Evolutionary conservation across 2,888 invertebrate species (phyloP).

Genomic region (Agonopterix subpropinquella): DNA sequence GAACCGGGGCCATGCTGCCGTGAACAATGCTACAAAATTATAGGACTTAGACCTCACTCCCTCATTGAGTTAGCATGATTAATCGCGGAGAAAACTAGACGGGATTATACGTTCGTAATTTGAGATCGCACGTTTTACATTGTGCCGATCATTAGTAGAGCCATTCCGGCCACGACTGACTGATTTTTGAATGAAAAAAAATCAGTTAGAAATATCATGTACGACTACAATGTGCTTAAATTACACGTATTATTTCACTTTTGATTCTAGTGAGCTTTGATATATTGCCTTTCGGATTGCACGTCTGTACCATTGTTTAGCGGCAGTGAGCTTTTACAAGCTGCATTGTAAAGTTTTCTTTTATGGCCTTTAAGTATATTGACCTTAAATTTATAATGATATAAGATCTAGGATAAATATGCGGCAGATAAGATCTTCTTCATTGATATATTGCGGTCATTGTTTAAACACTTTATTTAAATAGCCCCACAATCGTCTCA

Average conservation of each 20-base stretch:
- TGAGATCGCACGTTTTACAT: constrained; percentile 54
- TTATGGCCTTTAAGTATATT: constrained; percentile 4
- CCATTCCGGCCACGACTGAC: constrained; percentile 45
- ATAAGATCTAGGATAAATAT: no score
- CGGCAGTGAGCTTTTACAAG: constrained; percentile 20
- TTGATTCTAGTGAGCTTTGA: constrained; percentile 34
- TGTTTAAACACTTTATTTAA: constrained; percentile 31
- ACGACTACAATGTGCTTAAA: constrained; percentile 39
- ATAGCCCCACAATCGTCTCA: constrained; percentile 31
- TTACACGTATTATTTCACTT: constrained; percentile 42
- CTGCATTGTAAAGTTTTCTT: constrained; percentile 8
- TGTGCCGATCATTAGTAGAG: constrained; percentile 44
- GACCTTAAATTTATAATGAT: no score
- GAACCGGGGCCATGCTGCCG: constrained; percentile 38
- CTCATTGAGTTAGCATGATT: constrained; percentile 66
- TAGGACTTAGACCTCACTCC: constrained; percentile 57
- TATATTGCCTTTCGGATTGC: constrained; percentile 35
- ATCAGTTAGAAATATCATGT: constrained; percentile 33
- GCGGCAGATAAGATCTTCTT: no score
- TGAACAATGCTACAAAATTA: constrained; percentile 64
- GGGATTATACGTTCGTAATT: constrained; percentile 50
- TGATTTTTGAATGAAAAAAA: constrained; percentile 34
- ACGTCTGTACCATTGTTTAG: constrained; percentile 36
- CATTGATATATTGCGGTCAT: constrained; percentile 15
- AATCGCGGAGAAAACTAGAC: constrained; percentile 62